Conservation (phyloP, 2,797 vertebrate genomes). For the Sebastes ruberrimus region DNA sequence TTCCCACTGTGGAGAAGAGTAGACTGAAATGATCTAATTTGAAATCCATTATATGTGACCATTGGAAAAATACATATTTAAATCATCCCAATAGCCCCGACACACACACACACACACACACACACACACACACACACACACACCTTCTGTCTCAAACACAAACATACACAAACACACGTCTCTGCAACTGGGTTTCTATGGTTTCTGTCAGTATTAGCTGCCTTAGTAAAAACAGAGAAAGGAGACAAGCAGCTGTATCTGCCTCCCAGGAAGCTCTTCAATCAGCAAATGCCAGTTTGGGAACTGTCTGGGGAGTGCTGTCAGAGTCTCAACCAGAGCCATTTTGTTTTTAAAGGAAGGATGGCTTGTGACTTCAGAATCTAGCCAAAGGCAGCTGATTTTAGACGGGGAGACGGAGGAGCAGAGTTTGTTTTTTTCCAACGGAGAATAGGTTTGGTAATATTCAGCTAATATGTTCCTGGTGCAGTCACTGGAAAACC, state of each 20-base stretch:
- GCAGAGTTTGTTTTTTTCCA: background rate
- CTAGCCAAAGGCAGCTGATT: constrained; percentile 29
- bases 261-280: constrained; percentile 61
- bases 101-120: background rate
- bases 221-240: constrained; percentile 27
- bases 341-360: constrained; percentile 49
- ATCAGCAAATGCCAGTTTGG: constrained; percentile 52
- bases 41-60: constrained; percentile 11
- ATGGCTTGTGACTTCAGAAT: constrained; percentile 19
- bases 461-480: constrained; percentile 31
- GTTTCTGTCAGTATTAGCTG: constrained; percentile 25
- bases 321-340: constrained; percentile 24
- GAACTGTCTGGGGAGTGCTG: constrained; percentile 28
- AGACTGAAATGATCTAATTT: constrained; percentile 1
- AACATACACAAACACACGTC: background rate
- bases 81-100: background rate
- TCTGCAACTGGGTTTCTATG: background rate
- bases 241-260: constrained; percentile 30
- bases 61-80: constrained; percentile 7
- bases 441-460: constrained; percentile 21
- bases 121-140: background rate
- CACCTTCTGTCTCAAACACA: background rate
- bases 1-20: background rate
- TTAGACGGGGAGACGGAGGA: background rate
- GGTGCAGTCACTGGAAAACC: constrained; percentile 38